These are phyloP conservation scores for Protonemura montana DNA, from an alignment of 2,888 invertebrate species.

Conservation along the genomic window DNA sequence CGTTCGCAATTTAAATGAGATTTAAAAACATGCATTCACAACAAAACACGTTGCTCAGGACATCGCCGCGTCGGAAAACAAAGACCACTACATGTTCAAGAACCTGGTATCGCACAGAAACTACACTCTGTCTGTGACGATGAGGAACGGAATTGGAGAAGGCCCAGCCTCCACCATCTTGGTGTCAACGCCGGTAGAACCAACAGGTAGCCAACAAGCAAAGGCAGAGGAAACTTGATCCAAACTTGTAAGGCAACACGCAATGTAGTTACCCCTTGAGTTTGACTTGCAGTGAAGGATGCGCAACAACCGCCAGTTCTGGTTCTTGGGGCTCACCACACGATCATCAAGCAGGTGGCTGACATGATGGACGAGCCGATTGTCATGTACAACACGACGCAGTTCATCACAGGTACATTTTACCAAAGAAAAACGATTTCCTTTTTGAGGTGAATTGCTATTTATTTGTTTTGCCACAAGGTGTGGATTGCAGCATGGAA, in stretches of 20 bases:
- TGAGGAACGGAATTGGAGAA: constrained; percentile 81
- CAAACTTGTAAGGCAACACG: background rate
- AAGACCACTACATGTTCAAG: constrained; percentile 78
- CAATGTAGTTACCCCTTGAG: background rate
- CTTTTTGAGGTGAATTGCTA: background rate
- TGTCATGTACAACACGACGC: constrained; percentile 68
- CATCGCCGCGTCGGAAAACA: constrained; percentile 75
- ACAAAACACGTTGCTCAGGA: constrained; percentile 63
- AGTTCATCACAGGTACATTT: constrained; percentile 60
- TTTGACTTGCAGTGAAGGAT: constrained; percentile 46
- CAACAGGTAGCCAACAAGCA: constrained; percentile 63
- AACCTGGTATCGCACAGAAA: constrained; percentile 74
- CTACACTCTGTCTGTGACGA: constrained; percentile 80
- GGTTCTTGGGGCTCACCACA: constrained; percentile 74
- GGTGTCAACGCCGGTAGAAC: constrained; percentile 73
- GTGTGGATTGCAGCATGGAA: no score
- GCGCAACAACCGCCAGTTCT: constrained; percentile 64
- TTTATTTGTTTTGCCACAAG: constrained; percentile 16
- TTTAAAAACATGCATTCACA: background rate
- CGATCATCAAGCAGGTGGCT: constrained; percentile 72
- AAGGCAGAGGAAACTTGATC: background rate
- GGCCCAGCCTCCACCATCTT: constrained; percentile 74
- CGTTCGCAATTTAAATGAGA: no score
- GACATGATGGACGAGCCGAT: constrained; percentile 74
- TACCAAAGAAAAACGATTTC: background rate